Evolutionary conservation across 2,888 invertebrate genomes (phyloP), one percentile per base, ranked within the genome.

Genomic region (Azorinus chamasolen): DNA sequence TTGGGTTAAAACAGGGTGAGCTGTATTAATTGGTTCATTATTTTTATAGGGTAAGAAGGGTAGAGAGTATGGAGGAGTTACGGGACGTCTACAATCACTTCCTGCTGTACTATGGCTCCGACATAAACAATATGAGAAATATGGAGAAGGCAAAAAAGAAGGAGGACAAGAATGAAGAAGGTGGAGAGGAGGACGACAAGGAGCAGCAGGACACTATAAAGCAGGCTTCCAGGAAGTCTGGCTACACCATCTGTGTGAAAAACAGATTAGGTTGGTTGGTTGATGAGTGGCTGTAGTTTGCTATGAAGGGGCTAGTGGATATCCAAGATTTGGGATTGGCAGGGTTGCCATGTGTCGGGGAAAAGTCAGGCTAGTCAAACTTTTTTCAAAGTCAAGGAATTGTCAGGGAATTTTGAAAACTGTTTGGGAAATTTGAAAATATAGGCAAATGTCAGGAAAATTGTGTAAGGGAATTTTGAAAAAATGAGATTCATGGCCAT

Each of bases 21-120:
- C n/a, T n/a, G n/a, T n/a, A n/a, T n/a, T n/a, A n/a, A n/a, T n/a
- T n/a, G n/a, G n/a, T n/a, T n/a, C n/a, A n/a, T n/a, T n/a, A n/a
- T 39, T 20, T 37, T 16, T 62, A 5, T 79, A 92, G 92, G 51
- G 92, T 91, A 8, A 88, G 86, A 51, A 85, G 69, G 48, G 90
- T 92, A 2, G 90, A 91, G 79, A 91, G 89, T 0, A 95, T 96
- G 12, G 99, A 99, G 92, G 98, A 99, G 92, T 93, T 99, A 0
- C 96, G 96, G 72, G 99, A 99, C 90, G 96, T 97, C 1, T 97
- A 97, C 93, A 96, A 96, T 83, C 98, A 99, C 90, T 99, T 99
- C 92, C 95, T 97, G 82, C 94, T 99, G 20, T 97, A 99, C 93
- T 99, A 99, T 92, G 96, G 97, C 0, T 95, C 95, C 4, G 93